These are phyloP conservation scores for Phalloptychus januarius DNA, from an alignment of 2,797 vertebrate genomes.

Conservation along the genomic window DNA sequence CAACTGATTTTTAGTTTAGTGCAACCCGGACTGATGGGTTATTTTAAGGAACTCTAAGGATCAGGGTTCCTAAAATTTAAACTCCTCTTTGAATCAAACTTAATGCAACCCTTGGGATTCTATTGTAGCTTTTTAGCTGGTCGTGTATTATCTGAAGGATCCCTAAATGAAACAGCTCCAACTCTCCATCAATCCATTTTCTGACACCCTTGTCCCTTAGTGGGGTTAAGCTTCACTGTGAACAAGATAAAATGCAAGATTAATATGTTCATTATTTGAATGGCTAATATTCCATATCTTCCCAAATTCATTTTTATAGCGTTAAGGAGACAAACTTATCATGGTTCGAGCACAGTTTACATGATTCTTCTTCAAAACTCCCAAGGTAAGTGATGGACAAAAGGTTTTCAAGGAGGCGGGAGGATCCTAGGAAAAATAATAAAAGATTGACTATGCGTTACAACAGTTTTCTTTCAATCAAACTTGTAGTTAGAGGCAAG, in stretches of 20 bases:
- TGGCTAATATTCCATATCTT: neutral
- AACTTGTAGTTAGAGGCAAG: conserved; percentile 23
- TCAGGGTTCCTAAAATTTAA: too few relatives aligned
- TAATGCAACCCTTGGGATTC: neutral
- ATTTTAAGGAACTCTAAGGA: neutral
- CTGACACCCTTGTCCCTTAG: too few relatives aligned
- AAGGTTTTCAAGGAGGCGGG: neutral
- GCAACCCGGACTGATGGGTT: neutral
- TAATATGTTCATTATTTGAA: neutral
- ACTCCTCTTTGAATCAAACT: neutral
- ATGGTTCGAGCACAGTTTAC: neutral
- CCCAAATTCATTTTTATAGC: neutral
- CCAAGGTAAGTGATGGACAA: neutral
- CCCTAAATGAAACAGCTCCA: neutral
- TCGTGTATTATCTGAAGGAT: neutral
- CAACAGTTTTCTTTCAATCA: neutral
- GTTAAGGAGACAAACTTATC: neutral
- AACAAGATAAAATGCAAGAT: neutral
- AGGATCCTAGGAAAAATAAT: neutral
- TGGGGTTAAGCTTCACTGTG: too few relatives aligned
- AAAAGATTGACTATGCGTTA: neutral
- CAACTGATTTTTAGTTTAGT: neutral
- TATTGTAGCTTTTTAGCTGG: neutral
- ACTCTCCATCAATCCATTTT: too few relatives aligned
- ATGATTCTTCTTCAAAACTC: neutral